A percentile compares a stretch with the other conserved stretches of the same genome.
Conservation (phyloP, 2,888 invertebrate species). For the Amphipoea oculea region DNA sequence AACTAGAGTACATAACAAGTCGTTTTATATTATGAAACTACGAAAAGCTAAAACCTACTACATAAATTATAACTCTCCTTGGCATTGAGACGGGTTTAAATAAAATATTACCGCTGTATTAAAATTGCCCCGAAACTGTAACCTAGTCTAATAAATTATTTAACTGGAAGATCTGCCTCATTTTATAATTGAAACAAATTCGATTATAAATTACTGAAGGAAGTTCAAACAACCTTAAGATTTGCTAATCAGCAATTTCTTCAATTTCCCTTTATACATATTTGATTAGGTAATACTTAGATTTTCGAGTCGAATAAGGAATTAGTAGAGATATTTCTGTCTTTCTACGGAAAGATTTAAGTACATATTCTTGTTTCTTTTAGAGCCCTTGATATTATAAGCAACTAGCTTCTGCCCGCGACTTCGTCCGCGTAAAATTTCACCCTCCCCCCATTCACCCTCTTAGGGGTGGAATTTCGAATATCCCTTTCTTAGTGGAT, state of each 20-base stretch:
- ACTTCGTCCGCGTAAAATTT: too few relatives aligned
- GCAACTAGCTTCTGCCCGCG: too few relatives aligned
- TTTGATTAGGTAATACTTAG: slow-evolving; percentile 55
- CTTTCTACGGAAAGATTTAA: not conserved
- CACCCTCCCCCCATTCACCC: too few relatives aligned
- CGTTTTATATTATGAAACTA: not conserved
- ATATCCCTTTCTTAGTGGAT: too few relatives aligned
- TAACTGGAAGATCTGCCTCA: slow-evolving; percentile 49
- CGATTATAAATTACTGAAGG: slow-evolving; percentile 57
- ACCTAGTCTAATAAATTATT: slow-evolving; percentile 56
- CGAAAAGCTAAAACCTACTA: not conserved
- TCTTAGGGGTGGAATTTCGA: too few relatives aligned
- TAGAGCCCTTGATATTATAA: too few relatives aligned
- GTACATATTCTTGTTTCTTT: too few relatives aligned
- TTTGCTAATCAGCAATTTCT: slow-evolving; percentile 62
- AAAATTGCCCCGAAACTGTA: slow-evolving; percentile 6
- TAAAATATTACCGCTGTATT: slow-evolving; percentile 22
- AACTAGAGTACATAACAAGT: not conserved
- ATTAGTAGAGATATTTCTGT: slow-evolving; percentile 8
- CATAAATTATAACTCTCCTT: slow-evolving; percentile 1
- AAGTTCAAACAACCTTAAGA: slow-evolving; percentile 57
- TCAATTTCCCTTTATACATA: slow-evolving; percentile 59
- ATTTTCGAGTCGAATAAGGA: slow-evolving; percentile 21
- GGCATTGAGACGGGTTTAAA: not conserved
- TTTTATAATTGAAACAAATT: slow-evolving; percentile 64